Percentiles rank a stretch among this genome's conserved stretches.
Conservation (phyloP, 2,113 vertebrate species). For the Ctenomys sociabilis region DNA sequence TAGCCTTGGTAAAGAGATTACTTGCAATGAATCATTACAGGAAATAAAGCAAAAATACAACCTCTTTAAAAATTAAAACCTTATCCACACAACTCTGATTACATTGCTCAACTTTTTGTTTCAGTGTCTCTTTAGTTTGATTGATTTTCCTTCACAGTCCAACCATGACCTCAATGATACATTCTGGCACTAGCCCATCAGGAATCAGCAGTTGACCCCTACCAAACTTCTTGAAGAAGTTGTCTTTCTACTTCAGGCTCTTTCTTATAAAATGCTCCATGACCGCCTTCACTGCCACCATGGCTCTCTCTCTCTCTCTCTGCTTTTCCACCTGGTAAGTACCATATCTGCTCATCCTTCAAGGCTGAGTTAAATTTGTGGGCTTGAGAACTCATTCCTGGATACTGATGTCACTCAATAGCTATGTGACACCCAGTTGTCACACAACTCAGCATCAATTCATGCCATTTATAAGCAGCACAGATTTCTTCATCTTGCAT, state of each 20-base stretch:
- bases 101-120: neutral
- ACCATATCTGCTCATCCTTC: neutral
- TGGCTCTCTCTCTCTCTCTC: neutral
- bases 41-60: neutral
- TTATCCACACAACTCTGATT: slow-evolving; percentile 3
- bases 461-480: neutral
- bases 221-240: neutral
- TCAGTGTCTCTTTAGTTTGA: neutral
- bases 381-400: neutral
- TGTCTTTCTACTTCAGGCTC: neutral
- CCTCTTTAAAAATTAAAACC: neutral
- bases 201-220: neutral
- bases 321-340: neutral
- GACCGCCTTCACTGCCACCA: neutral
- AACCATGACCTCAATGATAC: neutral
- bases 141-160: neutral
- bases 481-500: neutral
- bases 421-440: neutral
- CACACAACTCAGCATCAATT: neutral
- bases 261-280: neutral
- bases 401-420: neutral
- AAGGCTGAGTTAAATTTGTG: neutral
- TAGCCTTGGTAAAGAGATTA: neutral
- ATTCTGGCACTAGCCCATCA: neutral
- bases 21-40: neutral